These are phyloP conservation scores for Cyprinodon brontotheroides DNA, from an alignment of 2,113 vertebrate genomes.

Conservation along the genomic window DNA sequence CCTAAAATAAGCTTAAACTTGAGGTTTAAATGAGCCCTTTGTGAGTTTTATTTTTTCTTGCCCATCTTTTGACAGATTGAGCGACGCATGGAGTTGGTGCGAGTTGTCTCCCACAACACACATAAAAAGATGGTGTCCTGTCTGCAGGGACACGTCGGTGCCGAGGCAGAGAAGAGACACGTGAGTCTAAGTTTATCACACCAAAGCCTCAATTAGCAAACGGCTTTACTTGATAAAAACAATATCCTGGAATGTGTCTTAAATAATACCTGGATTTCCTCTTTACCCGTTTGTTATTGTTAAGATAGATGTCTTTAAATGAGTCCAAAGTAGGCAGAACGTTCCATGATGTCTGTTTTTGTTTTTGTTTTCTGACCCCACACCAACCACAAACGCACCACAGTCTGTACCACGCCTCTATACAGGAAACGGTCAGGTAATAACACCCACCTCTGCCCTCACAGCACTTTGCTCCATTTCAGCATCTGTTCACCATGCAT, in stretches of 20 bases:
- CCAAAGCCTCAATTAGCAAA: background rate
- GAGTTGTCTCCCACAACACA: slow-evolving; percentile 91
- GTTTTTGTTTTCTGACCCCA: slow-evolving; percentile 43
- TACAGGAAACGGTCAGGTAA: slow-evolving; percentile 82
- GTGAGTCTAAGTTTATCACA: slow-evolving; percentile 74
- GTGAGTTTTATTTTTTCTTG: background rate
- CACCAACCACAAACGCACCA: slow-evolving; percentile 53
- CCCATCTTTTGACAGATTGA: slow-evolving; percentile 83
- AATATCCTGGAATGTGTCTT: slow-evolving; percentile 1
- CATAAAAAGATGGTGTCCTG: slow-evolving; percentile 90
- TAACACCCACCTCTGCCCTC: slow-evolving; percentile 42
- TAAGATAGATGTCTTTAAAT: slow-evolving; percentile 7
- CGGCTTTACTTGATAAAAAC: background rate
- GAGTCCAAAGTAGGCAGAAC: slow-evolving; percentile 9
- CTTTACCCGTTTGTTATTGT: background rate
- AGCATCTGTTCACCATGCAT: slow-evolving; percentile 62
- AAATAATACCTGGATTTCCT: background rate
- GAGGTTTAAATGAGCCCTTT: too few relatives aligned
- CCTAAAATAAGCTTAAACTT: too few relatives aligned
- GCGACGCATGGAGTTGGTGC: slow-evolving; percentile 90
- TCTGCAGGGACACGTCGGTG: slow-evolving; percentile 94
- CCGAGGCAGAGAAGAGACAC: slow-evolving; percentile 90
- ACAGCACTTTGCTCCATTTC: slow-evolving; percentile 45
- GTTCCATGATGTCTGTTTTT: slow-evolving; percentile 60
- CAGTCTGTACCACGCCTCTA: slow-evolving; percentile 80